These are phyloP conservation scores for Sarotherodon lohbergeri DNA, from an alignment of 2,113 vertebrate genomes.

Conservation along the genomic window DNA sequence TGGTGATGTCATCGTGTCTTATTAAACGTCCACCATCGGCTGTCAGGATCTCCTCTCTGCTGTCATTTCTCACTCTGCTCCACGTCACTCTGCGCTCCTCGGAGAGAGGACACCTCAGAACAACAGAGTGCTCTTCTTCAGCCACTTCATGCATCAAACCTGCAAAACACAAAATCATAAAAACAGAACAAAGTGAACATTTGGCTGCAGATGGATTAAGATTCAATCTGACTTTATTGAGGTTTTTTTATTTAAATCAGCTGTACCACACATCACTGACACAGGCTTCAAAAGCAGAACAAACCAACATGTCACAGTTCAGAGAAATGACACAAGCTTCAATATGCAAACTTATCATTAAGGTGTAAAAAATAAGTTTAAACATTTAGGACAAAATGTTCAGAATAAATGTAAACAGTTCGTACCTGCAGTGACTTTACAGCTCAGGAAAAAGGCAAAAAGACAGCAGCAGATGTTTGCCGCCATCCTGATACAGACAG, in stretches of 20 bases:
- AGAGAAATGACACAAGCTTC: background rate
- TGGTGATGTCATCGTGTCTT: background rate
- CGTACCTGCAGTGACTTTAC: background rate
- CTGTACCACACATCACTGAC: background rate
- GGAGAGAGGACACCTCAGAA: background rate
- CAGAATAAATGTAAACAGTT: background rate
- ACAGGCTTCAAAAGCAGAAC: background rate
- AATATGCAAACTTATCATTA: background rate
- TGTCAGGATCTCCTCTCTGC: background rate
- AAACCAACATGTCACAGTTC: too few species aligned
- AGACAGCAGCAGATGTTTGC: background rate
- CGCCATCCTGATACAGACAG: background rate
- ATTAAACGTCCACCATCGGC: background rate
- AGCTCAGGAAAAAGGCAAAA: too few species aligned
- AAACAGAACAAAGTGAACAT: background rate
- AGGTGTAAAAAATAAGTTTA: background rate
- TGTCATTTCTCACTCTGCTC: background rate
- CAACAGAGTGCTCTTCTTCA: background rate
- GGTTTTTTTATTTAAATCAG: rapidly evolving
- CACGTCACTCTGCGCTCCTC: background rate
- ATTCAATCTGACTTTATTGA: background rate
- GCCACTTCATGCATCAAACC: background rate
- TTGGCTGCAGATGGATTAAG: background rate
- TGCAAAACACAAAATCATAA: background rate
- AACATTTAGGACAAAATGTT: background rate